Evolutionary conservation across 2,113 vertebrate genomes (phyloP).

Genomic region (Paradoxurus hermaphroditus): DNA sequence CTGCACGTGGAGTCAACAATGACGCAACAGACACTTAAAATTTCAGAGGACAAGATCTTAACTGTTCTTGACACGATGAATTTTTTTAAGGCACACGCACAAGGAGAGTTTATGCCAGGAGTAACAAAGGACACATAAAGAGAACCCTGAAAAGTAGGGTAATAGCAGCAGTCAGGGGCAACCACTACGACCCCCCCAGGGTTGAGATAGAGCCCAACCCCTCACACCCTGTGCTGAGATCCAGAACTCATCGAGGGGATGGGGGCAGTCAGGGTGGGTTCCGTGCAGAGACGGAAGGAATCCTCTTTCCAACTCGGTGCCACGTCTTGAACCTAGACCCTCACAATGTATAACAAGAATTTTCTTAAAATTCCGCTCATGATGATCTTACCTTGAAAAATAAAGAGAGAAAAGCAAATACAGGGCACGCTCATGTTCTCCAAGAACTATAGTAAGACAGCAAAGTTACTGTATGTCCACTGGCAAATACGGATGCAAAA

Average conservation of each 20-base stretch:
- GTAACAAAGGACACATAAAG: background rate
- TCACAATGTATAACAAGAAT: background rate
- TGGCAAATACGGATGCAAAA: background rate
- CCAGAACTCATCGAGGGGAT: background rate
- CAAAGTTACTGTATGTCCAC: background rate
- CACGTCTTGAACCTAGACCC: background rate
- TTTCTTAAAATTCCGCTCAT: constrained; percentile 29
- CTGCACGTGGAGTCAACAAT: background rate
- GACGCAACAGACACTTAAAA: background rate
- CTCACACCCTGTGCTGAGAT: accelerated
- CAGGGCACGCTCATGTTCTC: background rate
- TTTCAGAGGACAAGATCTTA: background rate
- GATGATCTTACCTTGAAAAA: background rate
- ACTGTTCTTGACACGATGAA: background rate
- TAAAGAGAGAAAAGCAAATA: background rate
- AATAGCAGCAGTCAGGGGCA: background rate
- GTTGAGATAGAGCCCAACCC: background rate
- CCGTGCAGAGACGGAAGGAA: background rate
- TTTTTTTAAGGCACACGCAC: background rate
- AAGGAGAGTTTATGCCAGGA: background rate
- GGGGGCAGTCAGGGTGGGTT: background rate
- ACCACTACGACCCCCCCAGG: background rate
- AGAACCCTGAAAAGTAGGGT: background rate
- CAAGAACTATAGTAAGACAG: constrained; percentile 27
- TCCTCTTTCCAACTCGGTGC: background rate